Percentiles rank a stretch among this genome's conserved stretches.
Evolutionary conservation across 1,140 invertebrate species (phyloP).

Genomic region (Drosophila miranda): DNA sequence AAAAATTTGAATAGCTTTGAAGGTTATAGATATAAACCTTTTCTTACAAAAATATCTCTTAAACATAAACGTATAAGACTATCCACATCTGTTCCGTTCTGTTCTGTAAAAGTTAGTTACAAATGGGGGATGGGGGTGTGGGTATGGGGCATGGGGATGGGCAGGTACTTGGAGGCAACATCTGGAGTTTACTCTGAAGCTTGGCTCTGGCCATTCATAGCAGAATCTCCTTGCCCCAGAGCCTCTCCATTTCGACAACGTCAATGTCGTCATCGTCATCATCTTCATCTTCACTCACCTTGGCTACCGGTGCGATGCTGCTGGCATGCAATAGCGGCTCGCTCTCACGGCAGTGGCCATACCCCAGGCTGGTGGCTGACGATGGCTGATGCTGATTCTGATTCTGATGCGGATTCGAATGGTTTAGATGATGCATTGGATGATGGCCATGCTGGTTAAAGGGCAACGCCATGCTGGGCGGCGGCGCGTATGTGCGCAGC

Average conservation of each 20-base stretch:
- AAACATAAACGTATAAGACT: no score
- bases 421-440: conserved; percentile 64
- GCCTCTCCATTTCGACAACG: conserved; percentile 52
- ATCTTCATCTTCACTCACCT: conserved; percentile 63
- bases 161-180: neutral
- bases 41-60: no score
- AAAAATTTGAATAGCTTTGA: no score
- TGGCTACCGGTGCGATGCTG: conserved; percentile 81
- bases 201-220: conserved; percentile 46
- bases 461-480: conserved; percentile 43
- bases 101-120: conserved; percentile 39
- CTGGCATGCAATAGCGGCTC: conserved; percentile 86
- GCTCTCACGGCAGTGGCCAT: conserved; percentile 85
- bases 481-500: conserved; percentile 52
- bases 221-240: conserved; percentile 77
- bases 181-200: neutral
- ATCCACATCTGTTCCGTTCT: neutral
- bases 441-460: conserved; percentile 72
- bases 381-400: conserved; percentile 55
- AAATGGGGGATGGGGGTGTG: conserved; percentile 26
- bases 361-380: conserved; percentile 65
- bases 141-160: conserved; percentile 5
- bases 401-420: conserved; percentile 50
- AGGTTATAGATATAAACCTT: no score
- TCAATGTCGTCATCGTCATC: conserved; percentile 21